phyloP scores from a whole-genome alignment of 2,113 vertebrate species.

The Chiloscyllium plagiosum region DNA sequence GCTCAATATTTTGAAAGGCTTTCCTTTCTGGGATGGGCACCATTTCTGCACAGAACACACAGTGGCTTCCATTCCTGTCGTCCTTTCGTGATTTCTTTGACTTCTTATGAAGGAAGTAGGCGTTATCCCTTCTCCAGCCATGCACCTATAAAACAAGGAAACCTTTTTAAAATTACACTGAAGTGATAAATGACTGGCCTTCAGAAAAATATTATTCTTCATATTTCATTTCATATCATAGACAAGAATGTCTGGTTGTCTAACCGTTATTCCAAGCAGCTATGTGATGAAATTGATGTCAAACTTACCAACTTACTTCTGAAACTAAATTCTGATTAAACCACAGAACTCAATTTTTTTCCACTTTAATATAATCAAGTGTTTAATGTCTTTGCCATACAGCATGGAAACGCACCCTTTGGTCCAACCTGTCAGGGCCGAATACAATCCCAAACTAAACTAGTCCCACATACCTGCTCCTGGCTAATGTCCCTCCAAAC shows the following conservation, averaged over 20 bases:
- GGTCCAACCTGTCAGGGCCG: too few relatives aligned
- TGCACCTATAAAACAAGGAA: conserved; percentile 53
- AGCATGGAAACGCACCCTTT: too few relatives aligned
- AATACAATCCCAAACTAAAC: too few relatives aligned
- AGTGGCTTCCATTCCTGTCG: conserved; percentile 41
- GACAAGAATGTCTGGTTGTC: neutral
- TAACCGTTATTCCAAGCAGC: neutral
- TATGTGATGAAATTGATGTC: neutral
- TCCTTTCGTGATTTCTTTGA: conserved; percentile 48
- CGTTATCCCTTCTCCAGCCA: conserved; percentile 62
- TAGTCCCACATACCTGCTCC: too few relatives aligned
- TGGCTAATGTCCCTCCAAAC: too few relatives aligned
- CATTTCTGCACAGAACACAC: conserved; percentile 49
- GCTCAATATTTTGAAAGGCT: conserved; percentile 40
- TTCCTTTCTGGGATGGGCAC: conserved; percentile 38
- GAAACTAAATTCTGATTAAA: neutral
- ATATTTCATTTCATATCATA: neutral
- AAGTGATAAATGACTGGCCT: neutral
- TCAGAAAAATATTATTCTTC: too few relatives aligned
- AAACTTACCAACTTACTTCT: neutral
- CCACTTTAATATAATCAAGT: neutral
- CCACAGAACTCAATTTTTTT: neutral
- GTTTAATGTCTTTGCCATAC: neutral
- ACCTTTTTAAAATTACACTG: neutral
- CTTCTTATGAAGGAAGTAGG: conserved; percentile 55